phyloP scores from a whole-genome alignment of 2,797 vertebrate species.

The Craterocephalus amniculus region DNA sequence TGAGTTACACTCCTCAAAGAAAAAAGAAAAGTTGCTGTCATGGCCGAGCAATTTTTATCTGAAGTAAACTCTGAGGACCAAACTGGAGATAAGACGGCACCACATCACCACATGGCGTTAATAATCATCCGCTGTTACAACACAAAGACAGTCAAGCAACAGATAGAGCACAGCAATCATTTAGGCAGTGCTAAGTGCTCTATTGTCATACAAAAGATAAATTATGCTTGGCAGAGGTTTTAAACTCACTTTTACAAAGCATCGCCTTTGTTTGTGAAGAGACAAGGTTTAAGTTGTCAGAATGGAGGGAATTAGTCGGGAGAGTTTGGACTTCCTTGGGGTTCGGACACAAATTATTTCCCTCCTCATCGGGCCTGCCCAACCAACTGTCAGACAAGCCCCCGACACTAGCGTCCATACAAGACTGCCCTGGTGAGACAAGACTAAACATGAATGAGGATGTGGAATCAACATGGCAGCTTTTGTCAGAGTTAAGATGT shows the following conservation, averaged over 20 bases:
- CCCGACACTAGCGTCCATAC: constrained; percentile 53
- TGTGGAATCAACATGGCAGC: constrained; percentile 25
- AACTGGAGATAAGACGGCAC: constrained; percentile 74
- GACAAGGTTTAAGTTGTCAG: constrained; percentile 80
- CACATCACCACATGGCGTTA: constrained; percentile 75
- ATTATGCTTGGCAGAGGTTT: constrained; percentile 86
- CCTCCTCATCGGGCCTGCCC: constrained; percentile 69
- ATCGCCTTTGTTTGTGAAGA: constrained; percentile 83
- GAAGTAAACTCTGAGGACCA: constrained; percentile 76
- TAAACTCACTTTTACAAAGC: constrained; percentile 85
- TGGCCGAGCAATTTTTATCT: constrained; percentile 69
- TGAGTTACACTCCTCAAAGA: constrained; percentile 28
- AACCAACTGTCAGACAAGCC: constrained; percentile 60
- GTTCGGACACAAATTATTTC: constrained; percentile 84
- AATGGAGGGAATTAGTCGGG: constrained; percentile 84
- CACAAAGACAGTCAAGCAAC: constrained; percentile 78
- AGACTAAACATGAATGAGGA: constrained; percentile 12
- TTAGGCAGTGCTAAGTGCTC: constrained; percentile 84
- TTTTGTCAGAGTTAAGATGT: background rate
- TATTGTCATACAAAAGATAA: constrained; percentile 88
- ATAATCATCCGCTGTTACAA: constrained; percentile 81
- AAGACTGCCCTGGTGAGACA: constrained; percentile 25
- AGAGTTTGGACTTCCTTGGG: constrained; percentile 82
- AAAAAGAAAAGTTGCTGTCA: constrained; percentile 63
- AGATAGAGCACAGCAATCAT: constrained; percentile 82